Evolutionary conservation across 2,888 invertebrate species (phyloP).

Genomic region (Drosophila paranaensis): DNA sequence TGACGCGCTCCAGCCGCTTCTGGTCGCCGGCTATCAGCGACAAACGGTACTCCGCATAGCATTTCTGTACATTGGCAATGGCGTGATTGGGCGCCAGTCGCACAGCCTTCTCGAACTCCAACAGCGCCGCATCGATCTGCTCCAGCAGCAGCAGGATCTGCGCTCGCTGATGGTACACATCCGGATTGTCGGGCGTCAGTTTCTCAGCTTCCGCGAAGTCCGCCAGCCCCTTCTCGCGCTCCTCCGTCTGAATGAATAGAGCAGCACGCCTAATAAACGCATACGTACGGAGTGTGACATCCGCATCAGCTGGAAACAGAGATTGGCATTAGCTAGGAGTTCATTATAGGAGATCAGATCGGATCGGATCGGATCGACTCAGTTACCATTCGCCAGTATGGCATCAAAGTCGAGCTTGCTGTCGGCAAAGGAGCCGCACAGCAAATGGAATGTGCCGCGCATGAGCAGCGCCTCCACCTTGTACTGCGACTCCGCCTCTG

Average conservation of each 20-base stretch:
- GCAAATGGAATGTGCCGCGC: slow-evolving; percentile 92
- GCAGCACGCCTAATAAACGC: slow-evolving; percentile 95
- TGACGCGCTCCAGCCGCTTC: slow-evolving; percentile 87
- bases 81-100: slow-evolving; percentile 93
- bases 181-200: slow-evolving; percentile 92
- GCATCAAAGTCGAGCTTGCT: slow-evolving; percentile 90
- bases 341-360: too few relatives aligned
- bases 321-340: background rate
- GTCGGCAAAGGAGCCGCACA: slow-evolving; percentile 90
- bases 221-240: slow-evolving; percentile 89
- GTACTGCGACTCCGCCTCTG: slow-evolving; percentile 87
- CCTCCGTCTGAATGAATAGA: slow-evolving; percentile 91
- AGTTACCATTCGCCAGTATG: slow-evolving; percentile 87
- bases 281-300: slow-evolving; percentile 90
- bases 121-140: slow-evolving; percentile 91
- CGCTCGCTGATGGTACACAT: slow-evolving; percentile 96
- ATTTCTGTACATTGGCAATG: slow-evolving; percentile 95
- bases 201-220: slow-evolving; percentile 92
- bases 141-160: slow-evolving; percentile 94
- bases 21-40: slow-evolving; percentile 88
- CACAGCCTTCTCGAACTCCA: slow-evolving; percentile 93
- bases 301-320: slow-evolving; percentile 84
- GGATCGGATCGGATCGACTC: background rate
- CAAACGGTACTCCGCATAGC: slow-evolving; percentile 93
- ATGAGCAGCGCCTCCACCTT: slow-evolving; percentile 91